These are phyloP conservation scores for Cynopterus brachyotis DNA, from an alignment of 2,113 vertebrate genomes.

Conservation along the genomic window DNA sequence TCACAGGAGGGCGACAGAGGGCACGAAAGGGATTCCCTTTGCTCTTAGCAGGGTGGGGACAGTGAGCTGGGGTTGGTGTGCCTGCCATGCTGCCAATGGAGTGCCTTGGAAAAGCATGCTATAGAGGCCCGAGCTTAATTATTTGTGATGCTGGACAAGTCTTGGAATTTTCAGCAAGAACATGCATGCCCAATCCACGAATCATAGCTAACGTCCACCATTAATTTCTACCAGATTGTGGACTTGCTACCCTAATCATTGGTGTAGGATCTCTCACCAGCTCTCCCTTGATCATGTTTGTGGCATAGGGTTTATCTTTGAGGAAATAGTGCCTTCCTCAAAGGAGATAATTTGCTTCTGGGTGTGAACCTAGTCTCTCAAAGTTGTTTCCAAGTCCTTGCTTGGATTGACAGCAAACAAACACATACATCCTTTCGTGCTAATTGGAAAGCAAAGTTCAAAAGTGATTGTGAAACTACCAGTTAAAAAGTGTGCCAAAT, in stretches of 20 bases:
- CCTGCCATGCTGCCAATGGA: background rate
- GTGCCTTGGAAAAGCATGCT: background rate
- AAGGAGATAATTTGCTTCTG: background rate
- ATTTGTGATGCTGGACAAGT: background rate
- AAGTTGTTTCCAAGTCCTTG: background rate
- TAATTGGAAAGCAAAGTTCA: background rate
- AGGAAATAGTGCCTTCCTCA: background rate
- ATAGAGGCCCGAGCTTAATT: background rate
- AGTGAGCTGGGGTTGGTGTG: accelerated
- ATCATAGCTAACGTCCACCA: background rate
- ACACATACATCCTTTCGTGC: background rate
- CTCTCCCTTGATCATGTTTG: background rate
- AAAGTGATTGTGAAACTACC: background rate
- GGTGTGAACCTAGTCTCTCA: background rate
- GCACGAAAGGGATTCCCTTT: background rate
- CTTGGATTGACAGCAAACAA: background rate
- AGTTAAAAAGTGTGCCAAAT: background rate
- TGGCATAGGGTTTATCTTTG: background rate
- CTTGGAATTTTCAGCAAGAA: background rate
- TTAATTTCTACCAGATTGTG: background rate
- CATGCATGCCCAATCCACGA: background rate
- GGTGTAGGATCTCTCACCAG: background rate
- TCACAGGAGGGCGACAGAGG: conserved; percentile 56
- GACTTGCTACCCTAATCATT: background rate
- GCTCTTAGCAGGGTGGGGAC: background rate